Percentiles rank a stretch among this genome's conserved stretches.
phyloP scores from a whole-genome alignment of 2,113 vertebrate species.

The Thinocorus orbignyianus region DNA sequence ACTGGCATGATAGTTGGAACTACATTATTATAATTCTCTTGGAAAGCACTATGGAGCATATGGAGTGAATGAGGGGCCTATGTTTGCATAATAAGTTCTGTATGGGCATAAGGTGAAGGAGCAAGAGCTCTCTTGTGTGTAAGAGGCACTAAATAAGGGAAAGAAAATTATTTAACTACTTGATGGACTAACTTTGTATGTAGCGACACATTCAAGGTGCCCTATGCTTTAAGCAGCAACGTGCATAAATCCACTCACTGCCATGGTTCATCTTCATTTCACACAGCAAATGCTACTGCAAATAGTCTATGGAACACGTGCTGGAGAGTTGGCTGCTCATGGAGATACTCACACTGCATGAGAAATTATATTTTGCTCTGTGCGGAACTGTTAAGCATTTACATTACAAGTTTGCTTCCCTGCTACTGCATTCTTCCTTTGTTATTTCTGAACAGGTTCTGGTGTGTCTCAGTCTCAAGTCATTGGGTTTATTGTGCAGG shows the following conservation, averaged over 20 bases:
- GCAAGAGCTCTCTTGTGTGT: conserved; percentile 59
- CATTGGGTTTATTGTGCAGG: neutral
- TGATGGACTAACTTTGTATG: neutral
- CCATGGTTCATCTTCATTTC: neutral
- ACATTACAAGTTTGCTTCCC: neutral
- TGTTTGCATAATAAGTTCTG: conserved; percentile 59
- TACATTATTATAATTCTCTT: conserved; percentile 67
- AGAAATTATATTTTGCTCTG: neutral
- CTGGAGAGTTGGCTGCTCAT: neutral
- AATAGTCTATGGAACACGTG: neutral
- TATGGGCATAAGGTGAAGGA: conserved; percentile 64
- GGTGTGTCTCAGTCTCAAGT: neutral
- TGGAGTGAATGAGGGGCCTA: conserved; percentile 63
- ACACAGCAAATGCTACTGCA: neutral
- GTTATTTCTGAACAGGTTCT: neutral
- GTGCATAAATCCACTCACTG: neutral
- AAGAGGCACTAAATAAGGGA: conserved; percentile 56
- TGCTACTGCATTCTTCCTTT: neutral
- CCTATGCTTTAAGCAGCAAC: conserved; percentile 11
- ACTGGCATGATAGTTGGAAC: conserved; percentile 56
- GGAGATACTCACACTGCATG: neutral
- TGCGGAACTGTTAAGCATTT: neutral
- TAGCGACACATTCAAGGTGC: neutral
- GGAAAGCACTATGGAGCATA: conserved; percentile 67
- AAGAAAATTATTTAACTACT: conserved; percentile 60